Base-by-base conservation (phyloP, 2,888 invertebrate genomes). In the Cenopis cana region DNA sequence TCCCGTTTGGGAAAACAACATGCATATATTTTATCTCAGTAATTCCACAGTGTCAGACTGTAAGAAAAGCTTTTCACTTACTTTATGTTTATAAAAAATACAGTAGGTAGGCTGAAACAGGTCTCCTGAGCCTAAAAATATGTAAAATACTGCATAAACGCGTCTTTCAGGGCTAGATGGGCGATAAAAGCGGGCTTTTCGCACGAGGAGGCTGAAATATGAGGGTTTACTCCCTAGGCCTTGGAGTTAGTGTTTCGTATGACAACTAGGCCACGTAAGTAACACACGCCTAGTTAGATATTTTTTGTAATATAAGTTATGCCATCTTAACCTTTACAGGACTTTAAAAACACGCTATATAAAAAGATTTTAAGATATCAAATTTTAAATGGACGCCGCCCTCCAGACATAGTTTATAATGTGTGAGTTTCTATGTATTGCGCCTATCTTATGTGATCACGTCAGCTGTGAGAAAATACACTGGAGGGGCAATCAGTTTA, bases 101-200 rank as follows among this genome's bases (percentile, higher is more conserved):
- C 57, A 8, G n/a, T 33, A 50, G 38, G 29, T n/a, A 59, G 14
- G 41, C 38, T 46, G 6, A 70, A 70, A 65, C 59, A 70, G 54
- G 65, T 12, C 52, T 46, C 59, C n/a, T 2, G 41, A 54, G 59
- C 36, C 14, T 41, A 54, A 38, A 9, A 10, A 41, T 70, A 54
- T 57, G 52, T 33, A 54, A 65, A 70, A 70, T 65, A 60, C 52
- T 41, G 69, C 64, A 50, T 52, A 33, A 64, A 57, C 36, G 59
- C 24, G 46, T 46, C 65, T 66, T 70, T 54, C 54, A 49, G 36
- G 59, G 33, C 41, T 54, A 52, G 59, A 66, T 66, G 36, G 70
- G 46, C 70, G 41, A 70, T 70, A 70, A 70, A 66, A 46, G 46
- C 62, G 54, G 52, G 59, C 29, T 59, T 56, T 38, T 52, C 69